phyloP scores from a whole-genome alignment of 1,140 invertebrate species.

The Parasteatoda tepidariorum region DNA sequence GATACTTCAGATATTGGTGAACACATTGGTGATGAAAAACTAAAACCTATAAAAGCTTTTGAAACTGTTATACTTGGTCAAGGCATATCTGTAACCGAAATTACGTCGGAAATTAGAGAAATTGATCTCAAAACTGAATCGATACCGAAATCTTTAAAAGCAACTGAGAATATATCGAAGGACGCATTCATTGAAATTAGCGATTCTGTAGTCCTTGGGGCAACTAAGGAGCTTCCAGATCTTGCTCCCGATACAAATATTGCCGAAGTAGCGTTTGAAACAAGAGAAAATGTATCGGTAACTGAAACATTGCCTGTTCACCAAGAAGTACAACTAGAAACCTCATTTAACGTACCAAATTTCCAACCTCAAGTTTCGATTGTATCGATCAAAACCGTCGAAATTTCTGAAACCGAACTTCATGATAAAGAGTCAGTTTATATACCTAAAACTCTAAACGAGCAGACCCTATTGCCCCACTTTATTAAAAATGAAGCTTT shows the following conservation, averaged over 20 bases:
- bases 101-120: conserved; percentile 21
- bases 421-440: conserved; percentile 76
- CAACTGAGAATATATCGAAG: conserved; percentile 5
- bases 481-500: conserved; percentile 69
- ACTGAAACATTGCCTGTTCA: conserved; percentile 61
- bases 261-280: conserved; percentile 19
- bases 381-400: conserved; percentile 74
- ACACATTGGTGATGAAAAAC: conserved; percentile 1
- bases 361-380: conserved; percentile 73
- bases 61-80: conserved; percentile 40
- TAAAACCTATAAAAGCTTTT: conserved; percentile 1
- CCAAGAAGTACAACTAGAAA: conserved; percentile 76
- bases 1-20: conserved; percentile 4
- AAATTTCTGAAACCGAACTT: conserved; percentile 73
- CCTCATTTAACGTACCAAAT: conserved; percentile 73
- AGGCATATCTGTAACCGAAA: conserved; percentile 36
- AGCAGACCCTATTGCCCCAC: not conserved
- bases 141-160: conserved; percentile 13
- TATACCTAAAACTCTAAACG: not conserved
- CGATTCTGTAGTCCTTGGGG: conserved; percentile 35
- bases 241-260: not conserved
- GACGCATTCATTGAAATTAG: conserved; percentile 30
- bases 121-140: not conserved
- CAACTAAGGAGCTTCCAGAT: conserved; percentile 25
- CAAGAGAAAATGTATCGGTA: conserved; percentile 17